phyloP scores from a whole-genome alignment of 2,113 vertebrate species.

The Heterotilapia buettikoferi region DNA sequence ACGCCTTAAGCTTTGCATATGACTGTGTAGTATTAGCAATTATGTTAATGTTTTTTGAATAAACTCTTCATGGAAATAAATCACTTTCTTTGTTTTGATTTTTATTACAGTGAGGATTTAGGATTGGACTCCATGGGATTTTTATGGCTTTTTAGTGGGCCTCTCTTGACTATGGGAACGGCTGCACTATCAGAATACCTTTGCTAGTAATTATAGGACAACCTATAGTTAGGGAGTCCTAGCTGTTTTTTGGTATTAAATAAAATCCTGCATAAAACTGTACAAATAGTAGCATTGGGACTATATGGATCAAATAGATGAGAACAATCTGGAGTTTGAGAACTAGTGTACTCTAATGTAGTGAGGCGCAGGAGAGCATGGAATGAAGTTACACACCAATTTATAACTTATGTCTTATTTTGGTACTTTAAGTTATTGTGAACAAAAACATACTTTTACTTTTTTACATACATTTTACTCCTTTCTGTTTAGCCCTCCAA shows the following conservation, averaged over 20 bases:
- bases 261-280: not conserved
- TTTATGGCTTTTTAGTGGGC: not conserved
- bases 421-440: not conserved
- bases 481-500: rapidly evolving
- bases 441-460: not conserved
- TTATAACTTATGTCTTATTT: not conserved
- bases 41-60: not conserved
- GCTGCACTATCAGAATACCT: not conserved
- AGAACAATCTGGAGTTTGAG: not conserved
- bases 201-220: not conserved
- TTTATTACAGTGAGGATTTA: not conserved
- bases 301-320: not conserved
- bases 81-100: not conserved
- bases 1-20: not conserved
- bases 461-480: not conserved
- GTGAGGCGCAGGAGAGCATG: not conserved
- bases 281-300: not conserved
- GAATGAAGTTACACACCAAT: not conserved
- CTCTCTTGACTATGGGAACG: not conserved
- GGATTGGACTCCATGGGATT: not conserved
- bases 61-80: not conserved
- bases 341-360: not conserved
- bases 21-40: not conserved
- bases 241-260: not conserved
- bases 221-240: not conserved